phyloP scores from a whole-genome alignment of 2,888 invertebrate genomes.

The Cataglyphis rosenhaueri region DNA sequence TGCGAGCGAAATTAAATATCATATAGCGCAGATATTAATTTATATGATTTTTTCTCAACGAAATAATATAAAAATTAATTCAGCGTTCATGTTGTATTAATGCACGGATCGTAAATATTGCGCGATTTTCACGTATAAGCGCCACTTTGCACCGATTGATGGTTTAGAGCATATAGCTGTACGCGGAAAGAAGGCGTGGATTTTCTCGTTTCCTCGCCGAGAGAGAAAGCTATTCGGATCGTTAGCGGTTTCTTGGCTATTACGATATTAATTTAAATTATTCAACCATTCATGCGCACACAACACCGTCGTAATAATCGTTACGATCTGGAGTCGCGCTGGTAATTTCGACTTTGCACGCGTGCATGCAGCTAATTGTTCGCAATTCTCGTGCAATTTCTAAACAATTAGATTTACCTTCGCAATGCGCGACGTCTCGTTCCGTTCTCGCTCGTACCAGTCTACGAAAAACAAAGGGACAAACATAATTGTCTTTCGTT shows the following conservation, averaged over 20 bases:
- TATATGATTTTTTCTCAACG: conserved; percentile 9
- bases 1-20: conserved; percentile 11
- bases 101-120: conserved; percentile 22
- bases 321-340: conserved; percentile 59
- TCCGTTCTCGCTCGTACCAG: conserved; percentile 71
- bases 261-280: conserved; percentile 80
- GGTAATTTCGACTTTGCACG: conserved; percentile 63
- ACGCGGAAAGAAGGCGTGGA: conserved; percentile 2
- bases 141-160: neutral
- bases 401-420: conserved; percentile 76
- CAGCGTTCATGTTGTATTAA: neutral
- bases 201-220: conserved; percentile 20
- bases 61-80: conserved; percentile 17
- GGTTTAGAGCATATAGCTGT: neutral
- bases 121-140: conserved; percentile 10
- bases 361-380: conserved; percentile 79
- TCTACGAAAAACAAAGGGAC: conserved; percentile 51
- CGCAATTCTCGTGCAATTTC: conserved; percentile 77
- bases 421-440: conserved; percentile 53
- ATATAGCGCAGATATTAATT: conserved; percentile 16
- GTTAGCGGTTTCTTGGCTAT: conserved; percentile 72
- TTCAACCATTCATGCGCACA: conserved; percentile 74
- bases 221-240: conserved; percentile 49
- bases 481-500: conserved; percentile 31
- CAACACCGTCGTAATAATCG: conserved; percentile 64